Conservation (phyloP, 2,888 invertebrate genomes). For the Pyrochroa serraticornis region DNA sequence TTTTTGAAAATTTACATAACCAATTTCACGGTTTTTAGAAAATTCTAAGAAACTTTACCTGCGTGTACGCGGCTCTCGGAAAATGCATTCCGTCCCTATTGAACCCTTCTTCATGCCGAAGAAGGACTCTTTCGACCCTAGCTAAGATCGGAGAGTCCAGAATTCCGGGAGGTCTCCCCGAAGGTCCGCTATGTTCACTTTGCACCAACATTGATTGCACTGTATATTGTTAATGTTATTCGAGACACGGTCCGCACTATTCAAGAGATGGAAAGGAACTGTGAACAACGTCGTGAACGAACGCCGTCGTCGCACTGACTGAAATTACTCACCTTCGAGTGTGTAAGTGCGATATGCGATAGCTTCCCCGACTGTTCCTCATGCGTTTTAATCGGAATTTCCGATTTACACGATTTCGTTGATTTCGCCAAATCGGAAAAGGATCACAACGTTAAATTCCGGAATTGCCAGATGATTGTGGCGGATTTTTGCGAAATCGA, state of each 20-base stretch:
- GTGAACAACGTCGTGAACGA: not conserved
- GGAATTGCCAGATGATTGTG: too few species aligned
- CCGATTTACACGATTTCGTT: too few species aligned
- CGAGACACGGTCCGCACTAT: not conserved
- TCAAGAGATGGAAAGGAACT: not conserved
- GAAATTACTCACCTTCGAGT: too few species aligned
- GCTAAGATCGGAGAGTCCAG: constrained; percentile 67
- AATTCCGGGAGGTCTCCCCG: constrained; percentile 57
- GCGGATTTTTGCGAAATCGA: too few species aligned
- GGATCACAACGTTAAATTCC: too few species aligned
- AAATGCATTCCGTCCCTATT: constrained; percentile 48
- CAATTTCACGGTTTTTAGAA: not conserved
- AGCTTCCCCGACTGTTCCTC: too few species aligned
- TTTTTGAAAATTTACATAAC: too few species aligned
- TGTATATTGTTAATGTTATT: not conserved
- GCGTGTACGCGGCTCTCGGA: constrained; percentile 51
- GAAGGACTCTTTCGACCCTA: constrained; percentile 64
- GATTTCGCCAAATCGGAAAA: too few species aligned
- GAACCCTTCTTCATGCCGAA: constrained; percentile 60
- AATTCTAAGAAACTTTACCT: constrained; percentile 41
- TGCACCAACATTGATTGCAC: constrained; percentile 46
- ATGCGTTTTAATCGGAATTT: too few species aligned
- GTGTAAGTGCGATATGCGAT: too few species aligned
- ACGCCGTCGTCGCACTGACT: too few species aligned
- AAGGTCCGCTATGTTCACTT: constrained; percentile 38